Evolutionary conservation across 2,888 invertebrate species (phyloP).

Genomic region (Drosophila atroscutellata): DNA sequence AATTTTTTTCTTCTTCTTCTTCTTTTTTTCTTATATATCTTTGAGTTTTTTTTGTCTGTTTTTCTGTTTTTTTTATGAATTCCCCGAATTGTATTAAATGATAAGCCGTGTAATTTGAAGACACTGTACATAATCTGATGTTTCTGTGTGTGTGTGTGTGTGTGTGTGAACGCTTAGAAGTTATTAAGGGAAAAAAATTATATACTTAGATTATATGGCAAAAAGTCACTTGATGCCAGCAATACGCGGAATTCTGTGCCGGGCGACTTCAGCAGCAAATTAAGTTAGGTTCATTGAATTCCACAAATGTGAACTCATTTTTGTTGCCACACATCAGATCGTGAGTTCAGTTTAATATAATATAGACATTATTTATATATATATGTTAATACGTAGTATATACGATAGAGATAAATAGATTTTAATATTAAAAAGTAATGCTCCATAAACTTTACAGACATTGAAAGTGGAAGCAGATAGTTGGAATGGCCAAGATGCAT

Average conservation of each 20-base stretch:
- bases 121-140: constrained; percentile 65
- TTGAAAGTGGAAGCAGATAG: not conserved
- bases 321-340: not conserved
- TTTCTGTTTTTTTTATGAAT: constrained; percentile 52
- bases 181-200: not conserved
- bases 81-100: constrained; percentile 72
- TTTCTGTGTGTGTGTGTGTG: constrained; percentile 55
- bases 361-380: too few relatives aligned
- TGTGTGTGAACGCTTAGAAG: constrained; percentile 57
- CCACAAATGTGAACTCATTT: constrained; percentile 4
- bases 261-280: constrained; percentile 17
- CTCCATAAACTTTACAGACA: not conserved
- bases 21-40: constrained; percentile 19
- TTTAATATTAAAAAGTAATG: too few relatives aligned
- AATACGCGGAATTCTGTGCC: constrained; percentile 60
- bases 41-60: constrained; percentile 22
- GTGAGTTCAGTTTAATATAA: not conserved
- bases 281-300: constrained; percentile 29
- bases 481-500: not conserved
- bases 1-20: constrained; percentile 23
- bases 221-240: constrained; percentile 67
- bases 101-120: constrained; percentile 75
- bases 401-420: not conserved
- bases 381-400: not conserved
- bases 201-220: constrained; percentile 8